These are phyloP conservation scores for Salvelinus alpinus DNA, from an alignment of 2,113 vertebrate genomes.

Conservation along the genomic window DNA sequence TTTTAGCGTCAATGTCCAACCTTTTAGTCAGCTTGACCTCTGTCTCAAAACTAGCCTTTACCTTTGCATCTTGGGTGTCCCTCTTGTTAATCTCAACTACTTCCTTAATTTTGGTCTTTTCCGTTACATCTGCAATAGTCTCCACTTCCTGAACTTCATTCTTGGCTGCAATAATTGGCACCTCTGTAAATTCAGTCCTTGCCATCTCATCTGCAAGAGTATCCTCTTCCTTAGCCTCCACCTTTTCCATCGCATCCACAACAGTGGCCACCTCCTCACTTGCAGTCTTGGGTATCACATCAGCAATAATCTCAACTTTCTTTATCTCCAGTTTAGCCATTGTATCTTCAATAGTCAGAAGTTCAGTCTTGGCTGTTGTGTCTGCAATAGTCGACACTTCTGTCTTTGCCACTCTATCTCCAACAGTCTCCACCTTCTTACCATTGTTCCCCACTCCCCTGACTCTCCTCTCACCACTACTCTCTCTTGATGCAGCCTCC, in stretches of 20 bases:
- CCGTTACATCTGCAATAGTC: neutral
- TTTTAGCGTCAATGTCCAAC: neutral
- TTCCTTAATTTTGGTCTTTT: neutral
- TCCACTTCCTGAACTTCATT: neutral
- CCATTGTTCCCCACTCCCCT: neutral
- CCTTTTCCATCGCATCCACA: neutral
- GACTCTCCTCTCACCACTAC: neutral
- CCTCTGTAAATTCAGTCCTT: neutral
- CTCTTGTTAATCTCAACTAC: neutral
- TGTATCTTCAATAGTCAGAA: neutral
- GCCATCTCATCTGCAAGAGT: neutral
- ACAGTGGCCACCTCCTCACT: neutral
- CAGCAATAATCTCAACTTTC: neutral
- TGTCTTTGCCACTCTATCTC: too few species aligned
- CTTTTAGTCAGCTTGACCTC: neutral
- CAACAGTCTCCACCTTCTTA: too few species aligned
- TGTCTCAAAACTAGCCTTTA: neutral
- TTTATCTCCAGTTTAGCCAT: neutral
- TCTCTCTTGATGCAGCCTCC: neutral
- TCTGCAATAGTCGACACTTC: neutral
- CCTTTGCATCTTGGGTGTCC: neutral
- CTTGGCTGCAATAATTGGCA: neutral
- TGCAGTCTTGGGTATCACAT: neutral
- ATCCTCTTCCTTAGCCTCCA: neutral
- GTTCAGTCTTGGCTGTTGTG: neutral